Conservation (phyloP, 2,113 vertebrate genomes). For the Puma concolor region DNA sequence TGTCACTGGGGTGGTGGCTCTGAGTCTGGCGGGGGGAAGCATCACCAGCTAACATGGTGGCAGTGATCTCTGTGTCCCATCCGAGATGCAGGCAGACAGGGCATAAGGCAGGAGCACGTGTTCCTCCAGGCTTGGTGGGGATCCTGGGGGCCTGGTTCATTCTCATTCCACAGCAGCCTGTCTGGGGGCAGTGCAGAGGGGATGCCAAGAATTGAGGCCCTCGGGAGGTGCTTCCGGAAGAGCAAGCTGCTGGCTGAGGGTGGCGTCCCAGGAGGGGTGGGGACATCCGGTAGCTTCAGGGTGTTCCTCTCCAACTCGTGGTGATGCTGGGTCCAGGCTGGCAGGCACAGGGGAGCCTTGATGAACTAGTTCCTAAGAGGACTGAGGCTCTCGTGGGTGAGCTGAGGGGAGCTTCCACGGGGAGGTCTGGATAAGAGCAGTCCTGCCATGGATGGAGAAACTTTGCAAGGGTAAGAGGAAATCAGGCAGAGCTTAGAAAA, state of each 20-base stretch:
- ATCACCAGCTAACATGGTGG: accelerated
- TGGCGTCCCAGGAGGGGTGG: background rate
- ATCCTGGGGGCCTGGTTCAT: background rate
- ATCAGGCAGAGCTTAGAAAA: background rate
- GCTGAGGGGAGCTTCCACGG: background rate
- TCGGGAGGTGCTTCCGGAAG: accelerated
- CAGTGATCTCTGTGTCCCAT: background rate
- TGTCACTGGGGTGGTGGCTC: background rate
- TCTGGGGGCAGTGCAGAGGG: background rate
- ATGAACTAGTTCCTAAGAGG: background rate
- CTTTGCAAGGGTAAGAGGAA: background rate
- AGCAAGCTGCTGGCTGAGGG: background rate
- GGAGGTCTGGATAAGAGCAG: background rate
- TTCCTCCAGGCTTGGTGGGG: too few relatives aligned
- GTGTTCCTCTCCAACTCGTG: background rate
- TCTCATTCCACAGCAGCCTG: background rate
- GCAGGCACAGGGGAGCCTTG: background rate
- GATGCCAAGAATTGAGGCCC: too few relatives aligned
- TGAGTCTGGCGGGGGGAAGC: background rate
- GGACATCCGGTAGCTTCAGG: background rate
- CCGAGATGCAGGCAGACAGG: background rate
- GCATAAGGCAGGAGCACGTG: background rate
- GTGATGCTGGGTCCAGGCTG: background rate
- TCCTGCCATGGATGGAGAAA: background rate
- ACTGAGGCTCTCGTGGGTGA: background rate